Evolutionary conservation across 2,888 invertebrate species (phyloP).

Genomic region (Epirrhoe tristata): DNA sequence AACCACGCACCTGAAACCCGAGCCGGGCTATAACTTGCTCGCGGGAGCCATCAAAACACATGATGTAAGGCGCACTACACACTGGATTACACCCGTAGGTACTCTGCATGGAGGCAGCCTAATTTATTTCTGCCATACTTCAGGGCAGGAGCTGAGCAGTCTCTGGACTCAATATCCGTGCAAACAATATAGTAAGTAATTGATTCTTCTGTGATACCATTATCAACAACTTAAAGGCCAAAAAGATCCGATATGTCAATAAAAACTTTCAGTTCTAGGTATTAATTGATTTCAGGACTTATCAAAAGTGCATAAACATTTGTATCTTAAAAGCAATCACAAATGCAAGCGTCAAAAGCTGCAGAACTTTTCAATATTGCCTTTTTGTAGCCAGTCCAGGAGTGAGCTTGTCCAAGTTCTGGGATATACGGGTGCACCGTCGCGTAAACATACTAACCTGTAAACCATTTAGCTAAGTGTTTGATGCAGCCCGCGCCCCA

Average conservation of each 20-base stretch:
- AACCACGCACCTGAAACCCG: slow-evolving; percentile 19
- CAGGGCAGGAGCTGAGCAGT: neutral
- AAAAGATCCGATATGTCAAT: too few species aligned
- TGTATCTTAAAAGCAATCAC: neutral
- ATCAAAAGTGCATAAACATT: neutral
- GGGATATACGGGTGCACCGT: slow-evolving; percentile 40
- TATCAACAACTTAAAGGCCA: neutral
- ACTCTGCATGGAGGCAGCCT: slow-evolving; percentile 32
- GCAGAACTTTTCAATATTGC: neutral
- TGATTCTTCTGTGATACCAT: neutral
- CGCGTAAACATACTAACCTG: slow-evolving; percentile 61
- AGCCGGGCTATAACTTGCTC: slow-evolving; percentile 17
- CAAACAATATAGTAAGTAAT: neutral
- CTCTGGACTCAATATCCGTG: slow-evolving; percentile 5
- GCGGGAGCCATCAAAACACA: slow-evolving; percentile 36
- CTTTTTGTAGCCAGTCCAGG: slow-evolving; percentile 18
- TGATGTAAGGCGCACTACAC: slow-evolving; percentile 39
- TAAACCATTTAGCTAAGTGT: slow-evolving; percentile 75
- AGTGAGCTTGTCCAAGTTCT: slow-evolving; percentile 36
- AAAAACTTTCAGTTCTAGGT: too few species aligned
- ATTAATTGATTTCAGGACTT: neutral
- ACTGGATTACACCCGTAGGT: slow-evolving; percentile 37
- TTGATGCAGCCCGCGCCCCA: slow-evolving; percentile 66
- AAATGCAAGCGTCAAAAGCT: neutral
- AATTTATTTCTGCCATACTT: slow-evolving; percentile 32